Base-by-base conservation (phyloP, 2,113 vertebrate genomes). In the Mirounga angustirostris region DNA sequence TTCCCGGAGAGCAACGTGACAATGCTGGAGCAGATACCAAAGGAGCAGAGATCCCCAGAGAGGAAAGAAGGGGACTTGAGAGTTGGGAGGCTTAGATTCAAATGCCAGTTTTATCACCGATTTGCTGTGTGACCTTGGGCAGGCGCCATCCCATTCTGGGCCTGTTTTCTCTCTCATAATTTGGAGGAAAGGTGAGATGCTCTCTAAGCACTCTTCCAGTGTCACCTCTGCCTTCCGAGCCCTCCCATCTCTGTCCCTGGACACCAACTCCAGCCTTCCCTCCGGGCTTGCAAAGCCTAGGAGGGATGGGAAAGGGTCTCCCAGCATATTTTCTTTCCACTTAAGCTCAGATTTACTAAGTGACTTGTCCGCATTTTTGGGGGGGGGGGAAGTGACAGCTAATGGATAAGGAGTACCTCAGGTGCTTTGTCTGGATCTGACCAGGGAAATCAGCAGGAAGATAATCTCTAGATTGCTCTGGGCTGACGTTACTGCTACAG, bases 401-500 rank as follows among this genome's bases (percentile, higher is more conserved):
- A 54, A 86, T 63, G 76, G 61, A 28, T 30, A 21, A 40, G 36
- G 76, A 69, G n/a, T 40, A 86, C 73, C 56, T 46, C 54, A 91
- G 88, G 46, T 73, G 26, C 76, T 88, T 43, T 22, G 90, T 92
- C 90, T 93, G 84, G 69, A 80, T 33, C 24, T 63, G 73, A 80
- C 78, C 95, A 22, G 19, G n/a, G 84, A 90, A 93, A 94, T 87
- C 76, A 88, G 73, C 81, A 43, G 78, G 89, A 91, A 94, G 92
- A 96, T 69, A 84, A 52, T 85, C 59, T 78, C 82, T 81, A 92
- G 84, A 67, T 67, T 43, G 40, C 88, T 93, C 87, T 61, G 59
- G 94, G 90, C 46, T 96, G 97, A 94, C 61, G 71, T 52, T 73
- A 92, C 65, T 94, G 97, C 74, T n/a, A 22, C 36, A 74, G 67